Evolutionary conservation across 2,797 vertebrate genomes (phyloP).

Genomic region (Sebastes hopkinsi): DNA sequence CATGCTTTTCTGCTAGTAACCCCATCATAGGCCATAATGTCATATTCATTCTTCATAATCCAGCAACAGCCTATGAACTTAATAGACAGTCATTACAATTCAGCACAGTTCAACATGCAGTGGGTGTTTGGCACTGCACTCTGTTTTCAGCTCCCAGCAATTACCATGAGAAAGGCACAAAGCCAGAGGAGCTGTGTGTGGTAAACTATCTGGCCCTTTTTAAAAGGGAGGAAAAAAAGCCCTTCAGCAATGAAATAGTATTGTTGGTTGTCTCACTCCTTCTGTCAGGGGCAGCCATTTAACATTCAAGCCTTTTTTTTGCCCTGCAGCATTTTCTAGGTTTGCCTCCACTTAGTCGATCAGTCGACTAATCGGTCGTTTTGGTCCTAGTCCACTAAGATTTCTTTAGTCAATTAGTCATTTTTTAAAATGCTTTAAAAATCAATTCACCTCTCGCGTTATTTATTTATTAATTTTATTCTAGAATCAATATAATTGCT

Average conservation of each 20-base stretch:
- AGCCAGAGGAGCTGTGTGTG: slow-evolving; percentile 55
- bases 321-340: neutral
- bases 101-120: slow-evolving; percentile 35
- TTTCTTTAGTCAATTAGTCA: too few species aligned
- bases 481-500: too few species aligned
- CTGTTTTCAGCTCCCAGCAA: slow-evolving; percentile 42
- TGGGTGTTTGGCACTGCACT: slow-evolving; percentile 50
- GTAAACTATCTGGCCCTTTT: slow-evolving; percentile 41
- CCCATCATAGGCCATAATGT: neutral
- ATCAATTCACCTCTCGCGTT: too few species aligned
- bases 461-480: too few species aligned
- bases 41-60: neutral
- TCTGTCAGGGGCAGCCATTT: neutral
- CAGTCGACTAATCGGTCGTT: too few species aligned
- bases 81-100: slow-evolving; percentile 39
- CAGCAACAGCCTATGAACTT: neutral
- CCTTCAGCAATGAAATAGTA: slow-evolving; percentile 36
- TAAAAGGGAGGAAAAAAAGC: neutral
- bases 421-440: too few species aligned
- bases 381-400: too few species aligned
- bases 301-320: neutral
- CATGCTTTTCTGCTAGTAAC: neutral
- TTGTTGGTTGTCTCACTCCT: slow-evolving; percentile 24
- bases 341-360: too few species aligned
- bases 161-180: slow-evolving; percentile 71